Percentiles rank a stretch among this genome's conserved stretches.
These are phyloP conservation scores for Haliclona indistincta DNA, from an alignment of 37 sponge, comb jelly and placozoan genomes.

Conservation along the genomic window DNA sequence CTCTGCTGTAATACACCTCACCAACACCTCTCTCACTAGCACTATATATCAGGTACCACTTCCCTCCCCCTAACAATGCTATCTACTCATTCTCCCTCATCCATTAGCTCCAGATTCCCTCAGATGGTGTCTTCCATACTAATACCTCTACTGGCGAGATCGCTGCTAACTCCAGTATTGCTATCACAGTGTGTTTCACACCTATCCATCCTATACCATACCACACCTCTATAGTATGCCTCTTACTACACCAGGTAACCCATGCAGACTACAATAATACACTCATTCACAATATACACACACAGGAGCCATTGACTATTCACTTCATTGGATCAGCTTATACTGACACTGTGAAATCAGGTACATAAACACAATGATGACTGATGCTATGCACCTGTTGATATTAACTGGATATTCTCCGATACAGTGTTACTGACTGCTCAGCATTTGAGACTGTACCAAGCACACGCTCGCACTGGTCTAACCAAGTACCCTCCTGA, in stretches of 20 bases:
- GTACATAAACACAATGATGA: constrained; percentile 11
- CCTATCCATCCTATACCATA: constrained; percentile 82
- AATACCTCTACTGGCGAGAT: constrained; percentile 56
- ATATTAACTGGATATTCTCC: no score
- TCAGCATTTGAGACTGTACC: constrained; percentile 40
- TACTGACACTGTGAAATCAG: constrained; percentile 83
- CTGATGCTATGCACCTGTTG: background rate
- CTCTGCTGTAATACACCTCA: constrained; percentile 51
- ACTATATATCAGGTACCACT: constrained; percentile 65
- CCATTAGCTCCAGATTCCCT: constrained; percentile 49
- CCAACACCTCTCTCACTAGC: constrained; percentile 63
- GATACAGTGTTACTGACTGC: constrained; percentile 36
- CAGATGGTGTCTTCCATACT: constrained; percentile 73
- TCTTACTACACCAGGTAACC: constrained; percentile 81
- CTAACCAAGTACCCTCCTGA: constrained; percentile 79
- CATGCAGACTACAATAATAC: background rate
- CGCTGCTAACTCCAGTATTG: constrained; percentile 16
- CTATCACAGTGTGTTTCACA: constrained; percentile 66
- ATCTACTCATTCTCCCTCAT: background rate
- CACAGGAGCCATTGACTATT: constrained; percentile 72
- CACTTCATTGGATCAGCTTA: constrained; percentile 80
- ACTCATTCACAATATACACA: background rate
- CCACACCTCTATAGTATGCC: constrained; percentile 61
- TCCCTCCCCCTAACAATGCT: background rate
- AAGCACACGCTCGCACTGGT: constrained; percentile 52